Percentiles rank a stretch among this genome's conserved stretches.
phyloP scores from a whole-genome alignment of 2,797 vertebrate genomes.

The Hyperoplus immaculatus region DNA sequence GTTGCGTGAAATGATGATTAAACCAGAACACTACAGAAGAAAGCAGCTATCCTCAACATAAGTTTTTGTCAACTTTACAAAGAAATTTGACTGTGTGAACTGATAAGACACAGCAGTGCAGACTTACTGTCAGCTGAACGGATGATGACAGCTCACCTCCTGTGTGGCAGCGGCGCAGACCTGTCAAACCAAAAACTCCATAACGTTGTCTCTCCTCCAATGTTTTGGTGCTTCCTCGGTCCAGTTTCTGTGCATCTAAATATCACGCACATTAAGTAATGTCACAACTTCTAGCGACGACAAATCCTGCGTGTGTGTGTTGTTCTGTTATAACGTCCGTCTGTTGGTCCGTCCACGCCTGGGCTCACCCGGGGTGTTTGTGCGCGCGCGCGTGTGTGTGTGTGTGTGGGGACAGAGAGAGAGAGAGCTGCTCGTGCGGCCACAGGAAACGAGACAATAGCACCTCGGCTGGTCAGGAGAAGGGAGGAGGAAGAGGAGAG shows the following conservation, averaged over 20 bases:
- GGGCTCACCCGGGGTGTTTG: conserved; percentile 7
- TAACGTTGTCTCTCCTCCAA: not conserved
- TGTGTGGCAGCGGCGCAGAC: conserved; percentile 46
- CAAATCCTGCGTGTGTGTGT: conserved; percentile 3
- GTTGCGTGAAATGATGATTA: no score
- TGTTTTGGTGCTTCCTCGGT: not conserved
- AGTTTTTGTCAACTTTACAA: not conserved
- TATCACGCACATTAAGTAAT: not conserved
- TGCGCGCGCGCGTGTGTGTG: conserved; percentile 1
- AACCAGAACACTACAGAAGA: not conserved
- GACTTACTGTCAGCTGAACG: conserved; percentile 58
- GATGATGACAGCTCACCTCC: conserved; percentile 75
- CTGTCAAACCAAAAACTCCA: conserved; percentile 66
- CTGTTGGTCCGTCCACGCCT: conserved; percentile 4
- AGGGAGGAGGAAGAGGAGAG: conserved; percentile 17
- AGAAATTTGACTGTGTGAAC: not conserved
- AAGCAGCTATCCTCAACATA: not conserved
- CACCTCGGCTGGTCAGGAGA: conserved; percentile 58
- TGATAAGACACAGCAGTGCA: conserved; percentile 15
- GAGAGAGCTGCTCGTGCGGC: conserved; percentile 34
- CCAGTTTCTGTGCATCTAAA: not conserved
- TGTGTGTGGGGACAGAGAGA: not conserved
- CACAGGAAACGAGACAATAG: conserved; percentile 84
- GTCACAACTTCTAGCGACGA: not conserved
- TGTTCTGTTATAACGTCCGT: not conserved